Percentiles rank a stretch among this genome's conserved stretches.
phyloP scores from a whole-genome alignment of 2,113 vertebrate genomes.

The Nansenia antarctica region DNA sequence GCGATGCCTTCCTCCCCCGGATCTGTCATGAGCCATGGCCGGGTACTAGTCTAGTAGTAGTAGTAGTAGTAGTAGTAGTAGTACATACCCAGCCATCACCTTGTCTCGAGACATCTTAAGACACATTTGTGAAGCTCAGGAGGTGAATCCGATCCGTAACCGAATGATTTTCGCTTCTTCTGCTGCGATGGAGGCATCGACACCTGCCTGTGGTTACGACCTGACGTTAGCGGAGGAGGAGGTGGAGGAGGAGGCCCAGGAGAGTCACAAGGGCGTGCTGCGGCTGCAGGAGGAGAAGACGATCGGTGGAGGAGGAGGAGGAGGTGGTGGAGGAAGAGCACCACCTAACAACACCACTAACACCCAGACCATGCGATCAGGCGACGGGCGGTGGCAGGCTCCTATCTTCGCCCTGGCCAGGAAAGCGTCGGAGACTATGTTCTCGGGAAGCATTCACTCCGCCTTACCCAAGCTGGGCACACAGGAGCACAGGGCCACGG shows the following conservation, averaged over 20 bases:
- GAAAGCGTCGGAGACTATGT: conserved; percentile 81
- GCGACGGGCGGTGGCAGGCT: conserved; percentile 80
- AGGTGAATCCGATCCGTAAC: conserved; percentile 35
- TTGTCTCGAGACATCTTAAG: too few species aligned
- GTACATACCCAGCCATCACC: too few species aligned
- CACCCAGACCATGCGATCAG: conserved; percentile 48
- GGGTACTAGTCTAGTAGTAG: too few species aligned
- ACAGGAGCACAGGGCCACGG: too few species aligned
- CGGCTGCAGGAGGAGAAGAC: conserved; percentile 77
- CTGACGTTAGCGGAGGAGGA: conserved; percentile 72
- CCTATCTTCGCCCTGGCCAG: conserved; percentile 81
- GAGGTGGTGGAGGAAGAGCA: too few species aligned
- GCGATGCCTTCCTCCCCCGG: too few species aligned
- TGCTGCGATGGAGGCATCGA: conserved; percentile 79
- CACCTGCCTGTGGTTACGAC: conserved; percentile 77
- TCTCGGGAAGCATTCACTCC: conserved; percentile 77
- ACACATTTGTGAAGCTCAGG: conserved; percentile 36
- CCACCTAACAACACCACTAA: conserved; percentile 1
- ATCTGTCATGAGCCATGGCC: too few species aligned
- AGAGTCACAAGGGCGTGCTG: conserved; percentile 74
- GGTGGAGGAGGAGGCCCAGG: conserved; percentile 73
- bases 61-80: too few species aligned
- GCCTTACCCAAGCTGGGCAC: too few species aligned
- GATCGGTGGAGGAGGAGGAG: conserved; percentile 61
- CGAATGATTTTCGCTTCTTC: conserved; percentile 27